Percentiles rank a stretch among this genome's conserved stretches.
phyloP scores from a whole-genome alignment of 2,797 vertebrate species.

The Anguilla megastoma region DNA sequence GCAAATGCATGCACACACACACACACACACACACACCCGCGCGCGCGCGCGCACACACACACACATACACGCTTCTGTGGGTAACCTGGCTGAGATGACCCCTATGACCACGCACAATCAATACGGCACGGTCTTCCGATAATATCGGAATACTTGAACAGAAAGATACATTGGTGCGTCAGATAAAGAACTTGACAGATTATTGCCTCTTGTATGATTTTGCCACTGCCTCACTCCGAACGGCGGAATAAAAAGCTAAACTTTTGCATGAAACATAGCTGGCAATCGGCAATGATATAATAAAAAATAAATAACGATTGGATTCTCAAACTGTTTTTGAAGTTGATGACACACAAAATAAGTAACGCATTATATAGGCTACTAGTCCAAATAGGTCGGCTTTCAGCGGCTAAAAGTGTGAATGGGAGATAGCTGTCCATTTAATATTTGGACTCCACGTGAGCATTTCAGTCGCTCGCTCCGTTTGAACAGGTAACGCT shows the following conservation, averaged over 20 bases:
- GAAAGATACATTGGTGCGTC: background rate
- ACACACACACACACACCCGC: background rate
- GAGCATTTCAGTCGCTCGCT: background rate
- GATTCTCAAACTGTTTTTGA: background rate
- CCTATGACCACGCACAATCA: background rate
- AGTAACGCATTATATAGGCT: background rate
- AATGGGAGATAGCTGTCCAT: background rate
- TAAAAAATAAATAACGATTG: background rate
- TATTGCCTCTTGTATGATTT: background rate
- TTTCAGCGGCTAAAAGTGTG: too few relatives aligned
- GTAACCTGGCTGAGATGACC: background rate
- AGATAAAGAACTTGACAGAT: background rate
- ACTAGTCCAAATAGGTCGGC: background rate
- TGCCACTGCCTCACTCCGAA: background rate
- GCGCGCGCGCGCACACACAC: background rate
- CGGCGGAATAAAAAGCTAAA: background rate
- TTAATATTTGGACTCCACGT: background rate
- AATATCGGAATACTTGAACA: background rate
- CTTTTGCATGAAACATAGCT: background rate
- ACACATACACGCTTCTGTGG: background rate
- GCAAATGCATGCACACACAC: constrained; percentile 3
- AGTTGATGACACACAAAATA: background rate
- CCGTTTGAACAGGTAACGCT: background rate
- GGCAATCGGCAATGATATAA: background rate
- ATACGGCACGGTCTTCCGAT: background rate